These are phyloP conservation scores for Polymixis lichenea DNA, from an alignment of 2,888 invertebrate species.

Conservation along the genomic window DNA sequence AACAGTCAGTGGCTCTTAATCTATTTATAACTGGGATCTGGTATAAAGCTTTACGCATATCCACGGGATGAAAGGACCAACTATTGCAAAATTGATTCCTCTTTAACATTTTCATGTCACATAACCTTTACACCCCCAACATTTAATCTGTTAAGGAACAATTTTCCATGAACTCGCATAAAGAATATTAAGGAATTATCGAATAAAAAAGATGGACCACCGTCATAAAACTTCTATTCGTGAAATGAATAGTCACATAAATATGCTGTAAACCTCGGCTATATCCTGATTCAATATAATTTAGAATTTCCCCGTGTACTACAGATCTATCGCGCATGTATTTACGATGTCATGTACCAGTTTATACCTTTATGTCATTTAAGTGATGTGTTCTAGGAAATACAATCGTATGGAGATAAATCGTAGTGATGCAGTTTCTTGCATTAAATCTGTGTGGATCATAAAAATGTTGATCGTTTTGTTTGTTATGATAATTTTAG, in stretches of 20 bases:
- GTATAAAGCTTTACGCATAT: neutral
- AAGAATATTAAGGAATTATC: constrained; percentile 62
- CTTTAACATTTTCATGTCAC: constrained; percentile 6
- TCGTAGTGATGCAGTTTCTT: constrained; percentile 50
- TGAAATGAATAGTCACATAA: constrained; percentile 72
- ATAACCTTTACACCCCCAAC: constrained; percentile 20
- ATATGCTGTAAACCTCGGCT: constrained; percentile 73
- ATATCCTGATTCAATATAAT: constrained; percentile 75
- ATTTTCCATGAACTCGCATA: constrained; percentile 53
- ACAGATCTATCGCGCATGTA: constrained; percentile 71
- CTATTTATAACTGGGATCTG: neutral
- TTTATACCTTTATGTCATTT: constrained; percentile 63
- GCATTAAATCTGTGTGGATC: constrained; percentile 56
- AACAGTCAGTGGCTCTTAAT: neutral
- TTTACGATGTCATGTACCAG: constrained; percentile 74
- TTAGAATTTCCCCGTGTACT: constrained; percentile 61
- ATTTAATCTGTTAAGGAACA: constrained; percentile 47
- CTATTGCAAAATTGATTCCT: constrained; percentile 5
- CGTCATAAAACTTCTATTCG: constrained; percentile 68
- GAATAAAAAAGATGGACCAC: constrained; percentile 54
- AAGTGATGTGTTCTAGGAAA: constrained; percentile 65
- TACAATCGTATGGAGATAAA: constrained; percentile 63
- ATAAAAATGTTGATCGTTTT: constrained; percentile 64
- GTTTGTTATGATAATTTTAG: constrained; percentile 64
- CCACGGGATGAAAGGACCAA: neutral